Percentiles rank a stretch among this genome's conserved stretches.
These are phyloP conservation scores for Rallus limicola DNA, from an alignment of 2,113 vertebrate species.

Conservation along the genomic window DNA sequence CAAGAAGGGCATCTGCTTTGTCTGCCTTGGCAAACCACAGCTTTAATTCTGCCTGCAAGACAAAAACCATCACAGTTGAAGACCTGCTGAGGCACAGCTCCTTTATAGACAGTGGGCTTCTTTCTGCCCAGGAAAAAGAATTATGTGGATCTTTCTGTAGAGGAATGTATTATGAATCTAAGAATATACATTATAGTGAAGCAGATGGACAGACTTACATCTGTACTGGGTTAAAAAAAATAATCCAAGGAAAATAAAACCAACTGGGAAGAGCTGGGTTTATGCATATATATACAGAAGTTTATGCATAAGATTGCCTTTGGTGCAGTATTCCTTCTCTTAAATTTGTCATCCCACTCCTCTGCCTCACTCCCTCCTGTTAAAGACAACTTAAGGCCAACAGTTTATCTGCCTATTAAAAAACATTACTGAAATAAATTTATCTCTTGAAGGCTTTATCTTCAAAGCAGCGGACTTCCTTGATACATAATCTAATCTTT, in stretches of 20 bases:
- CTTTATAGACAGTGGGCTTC: neutral
- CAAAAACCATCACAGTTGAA: fast-evolving
- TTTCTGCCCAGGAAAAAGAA: neutral
- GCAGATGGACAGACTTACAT: neutral
- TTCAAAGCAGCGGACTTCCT: neutral
- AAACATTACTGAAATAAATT: neutral
- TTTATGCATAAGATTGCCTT: neutral
- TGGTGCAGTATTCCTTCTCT: neutral
- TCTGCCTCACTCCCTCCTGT: neutral
- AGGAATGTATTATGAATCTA: neutral
- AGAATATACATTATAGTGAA: neutral
- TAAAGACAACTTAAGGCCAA: neutral
- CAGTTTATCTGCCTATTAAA: neutral
- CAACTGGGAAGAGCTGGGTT: neutral
- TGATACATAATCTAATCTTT: neutral
- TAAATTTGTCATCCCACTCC: neutral
- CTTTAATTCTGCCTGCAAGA: neutral
- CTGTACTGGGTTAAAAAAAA: neutral
- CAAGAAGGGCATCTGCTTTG: neutral
- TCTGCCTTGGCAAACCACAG: neutral
- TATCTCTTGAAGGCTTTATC: constrained; percentile 4
- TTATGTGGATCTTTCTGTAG: neutral
- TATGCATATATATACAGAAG: neutral
- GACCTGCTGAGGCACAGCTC: neutral
- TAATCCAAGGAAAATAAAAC: neutral